A percentile compares a stretch with the other conserved stretches of the same genome.
These are phyloP conservation scores for Leuciscus idus DNA, from an alignment of 2,113 vertebrate species.

Conservation along the genomic window DNA sequence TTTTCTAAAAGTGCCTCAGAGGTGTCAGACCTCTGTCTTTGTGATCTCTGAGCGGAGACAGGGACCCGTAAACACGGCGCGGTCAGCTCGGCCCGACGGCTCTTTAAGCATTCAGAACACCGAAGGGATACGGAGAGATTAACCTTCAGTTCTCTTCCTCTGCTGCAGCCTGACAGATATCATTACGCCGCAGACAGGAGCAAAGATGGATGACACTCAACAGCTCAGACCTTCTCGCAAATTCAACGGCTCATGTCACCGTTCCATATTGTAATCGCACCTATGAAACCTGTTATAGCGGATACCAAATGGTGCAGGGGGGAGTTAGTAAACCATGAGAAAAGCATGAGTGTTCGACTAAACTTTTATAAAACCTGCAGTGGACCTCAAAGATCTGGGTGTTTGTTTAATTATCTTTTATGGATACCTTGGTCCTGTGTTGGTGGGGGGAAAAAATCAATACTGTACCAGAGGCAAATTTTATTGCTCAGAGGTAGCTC, in stretches of 20 bases:
- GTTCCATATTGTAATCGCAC: background rate
- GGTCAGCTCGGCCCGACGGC: conserved; percentile 47
- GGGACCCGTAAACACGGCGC: conserved; percentile 24
- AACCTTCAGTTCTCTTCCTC: conserved; percentile 69
- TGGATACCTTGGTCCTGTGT: background rate
- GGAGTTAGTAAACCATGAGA: background rate
- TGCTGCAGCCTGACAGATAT: conserved; percentile 60
- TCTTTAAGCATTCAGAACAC: conserved; percentile 62
- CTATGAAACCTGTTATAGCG: conserved; percentile 1
- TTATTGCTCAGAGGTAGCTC: conserved; percentile 10
- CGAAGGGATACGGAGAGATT: conserved; percentile 60
- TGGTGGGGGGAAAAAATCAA: background rate
- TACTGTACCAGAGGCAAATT: background rate
- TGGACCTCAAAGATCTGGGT: background rate
- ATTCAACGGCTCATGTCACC: background rate
- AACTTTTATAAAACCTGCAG: conserved; percentile 11
- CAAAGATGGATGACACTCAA: conserved; percentile 52
- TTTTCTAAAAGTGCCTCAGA: background rate
- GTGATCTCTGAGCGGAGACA: conserved; percentile 34
- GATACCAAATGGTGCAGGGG: background rate
- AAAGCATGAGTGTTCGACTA: background rate
- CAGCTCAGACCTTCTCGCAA: conserved; percentile 47
- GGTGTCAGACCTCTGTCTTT: background rate
- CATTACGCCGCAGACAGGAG: conserved; percentile 59
- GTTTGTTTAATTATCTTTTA: conserved; percentile 39